Evolutionary conservation across 2,113 vertebrate species (phyloP).

Genomic region (Charina bottae): DNA sequence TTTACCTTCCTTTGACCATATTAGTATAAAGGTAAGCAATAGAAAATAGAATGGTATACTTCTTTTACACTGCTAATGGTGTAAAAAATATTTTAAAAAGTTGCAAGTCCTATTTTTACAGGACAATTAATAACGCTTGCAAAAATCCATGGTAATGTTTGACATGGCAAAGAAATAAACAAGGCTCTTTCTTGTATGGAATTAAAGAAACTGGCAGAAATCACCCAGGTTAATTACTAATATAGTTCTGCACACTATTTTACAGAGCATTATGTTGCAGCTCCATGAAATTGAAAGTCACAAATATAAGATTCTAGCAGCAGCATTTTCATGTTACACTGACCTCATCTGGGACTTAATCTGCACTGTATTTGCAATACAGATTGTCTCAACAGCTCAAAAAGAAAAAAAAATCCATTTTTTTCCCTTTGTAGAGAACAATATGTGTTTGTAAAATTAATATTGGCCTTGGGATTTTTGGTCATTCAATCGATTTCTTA

Average conservation of each 20-base stretch:
- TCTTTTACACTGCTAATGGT: neutral
- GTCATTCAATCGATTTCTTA: slow-evolving; percentile 46
- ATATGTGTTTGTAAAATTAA: slow-evolving; percentile 38
- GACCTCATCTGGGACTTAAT: slow-evolving; percentile 3
- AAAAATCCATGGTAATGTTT: slow-evolving; percentile 14
- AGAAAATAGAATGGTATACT: neutral
- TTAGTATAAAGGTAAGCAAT: neutral
- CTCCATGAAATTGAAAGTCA: slow-evolving; percentile 18
- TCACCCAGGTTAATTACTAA: slow-evolving; percentile 4
- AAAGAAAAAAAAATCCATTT: slow-evolving; percentile 26
- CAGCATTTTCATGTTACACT: slow-evolving; percentile 25
- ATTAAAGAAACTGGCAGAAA: slow-evolving; percentile 21
- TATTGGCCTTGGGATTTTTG: slow-evolving; percentile 21
- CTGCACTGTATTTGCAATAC: slow-evolving; percentile 1
- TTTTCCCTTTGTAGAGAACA: slow-evolving; percentile 16
- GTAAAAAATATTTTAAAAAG: neutral
- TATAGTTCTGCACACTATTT: neutral
- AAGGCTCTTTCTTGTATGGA: slow-evolving; percentile 2
- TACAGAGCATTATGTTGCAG: neutral
- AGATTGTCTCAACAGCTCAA: slow-evolving; percentile 5
- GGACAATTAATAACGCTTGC: slow-evolving; percentile 7
- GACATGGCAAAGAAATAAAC: slow-evolving; percentile 2
- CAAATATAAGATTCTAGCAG: slow-evolving; percentile 17
- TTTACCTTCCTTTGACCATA: neutral
- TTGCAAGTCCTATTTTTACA: neutral